Base-by-base conservation (phyloP, 1,140 invertebrate species). In the Phortica variegata region DNA sequence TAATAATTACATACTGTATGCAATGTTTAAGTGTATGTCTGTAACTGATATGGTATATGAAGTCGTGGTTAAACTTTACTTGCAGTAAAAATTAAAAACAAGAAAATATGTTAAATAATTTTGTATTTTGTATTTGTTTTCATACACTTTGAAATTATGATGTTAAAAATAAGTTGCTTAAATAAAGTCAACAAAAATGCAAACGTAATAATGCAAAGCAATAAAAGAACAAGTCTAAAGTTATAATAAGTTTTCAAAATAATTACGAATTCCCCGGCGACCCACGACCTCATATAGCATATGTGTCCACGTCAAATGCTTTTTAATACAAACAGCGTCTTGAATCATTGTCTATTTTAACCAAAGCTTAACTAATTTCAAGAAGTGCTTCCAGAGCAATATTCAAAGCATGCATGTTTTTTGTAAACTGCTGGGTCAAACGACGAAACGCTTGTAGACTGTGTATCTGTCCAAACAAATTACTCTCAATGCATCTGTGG, bases 261-360 rank as follows among this genome's bases (percentile, higher is more conserved):
- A 37, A 34, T 34, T 33, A 23, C 15, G 31, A 33, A 19, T 19
- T 15, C 17, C 16, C 33, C 29, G 15, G n/a, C 37, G 55, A 60
- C 68, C 65, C 70, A 73, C 65, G 70, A 73, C 65, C 52, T 73
- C 70, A 69, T 73, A 70, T 73, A 65, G 58, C 70, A 73, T 70
- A 61, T 60, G 41, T 53, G 37, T 32, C 20, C 43, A 17, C 12
- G 13, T 37, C 29, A 31, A 12, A 18, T 36, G 33, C 33, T 7
- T n/a, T n/a, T n/a, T n/a, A n/a, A n/a, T n/a, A n/a, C n/a, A n/a
- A n/a, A n/a, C n/a, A n/a, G n/a, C n/a, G n/a, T n/a, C n/a, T n/a
- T n/a, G n/a, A n/a, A n/a, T n/a, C n/a, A n/a, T n/a, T n/a, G n/a
- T n/a, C n/a, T n/a, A n/a, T n/a, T n/a, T n/a, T n/a, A n/a, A n/a